A percentile compares a stretch with the other conserved stretches of the same genome.
Evolutionary conservation across 2,888 invertebrate species (phyloP).

Genomic region (Tinea semifulvella): DNA sequence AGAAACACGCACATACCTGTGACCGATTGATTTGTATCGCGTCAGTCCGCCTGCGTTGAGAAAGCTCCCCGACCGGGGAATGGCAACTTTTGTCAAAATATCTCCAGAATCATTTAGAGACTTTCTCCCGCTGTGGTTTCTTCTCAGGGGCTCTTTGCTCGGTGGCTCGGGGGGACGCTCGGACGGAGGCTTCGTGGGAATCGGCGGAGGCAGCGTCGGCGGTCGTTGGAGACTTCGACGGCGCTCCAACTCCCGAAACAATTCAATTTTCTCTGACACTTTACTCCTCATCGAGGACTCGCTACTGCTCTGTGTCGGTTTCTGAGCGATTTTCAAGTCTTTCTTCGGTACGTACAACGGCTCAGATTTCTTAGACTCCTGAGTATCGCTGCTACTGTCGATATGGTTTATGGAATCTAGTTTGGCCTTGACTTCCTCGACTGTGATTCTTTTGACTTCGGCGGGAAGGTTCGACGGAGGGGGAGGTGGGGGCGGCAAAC

Average conservation of each 20-base stretch:
- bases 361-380: conserved; percentile 57
- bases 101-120: conserved; percentile 74
- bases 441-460: conserved; percentile 53
- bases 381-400: conserved; percentile 57
- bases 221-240: conserved; percentile 56
- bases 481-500: conserved; percentile 61
- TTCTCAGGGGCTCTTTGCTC: conserved; percentile 43
- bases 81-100: conserved; percentile 84
- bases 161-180: conserved; percentile 34
- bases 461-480: conserved; percentile 31
- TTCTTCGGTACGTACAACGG: conserved; percentile 34
- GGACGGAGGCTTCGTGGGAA: conserved; percentile 45
- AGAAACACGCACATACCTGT: conserved; percentile 67
- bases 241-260: conserved; percentile 56
- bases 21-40: conserved; percentile 76
- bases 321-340: conserved; percentile 31
- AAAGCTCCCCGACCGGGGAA: conserved; percentile 87
- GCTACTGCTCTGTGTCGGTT: conserved; percentile 34
- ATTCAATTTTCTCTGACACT: conserved; percentile 60
- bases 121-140: conserved; percentile 57
- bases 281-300: conserved; percentile 58
- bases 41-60: conserved; percentile 82
- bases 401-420: conserved; percentile 55
- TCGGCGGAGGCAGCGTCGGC: conserved; percentile 55
- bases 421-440: conserved; percentile 68